These are phyloP conservation scores for Drosophila acutilabella DNA, from an alignment of 2,888 invertebrate genomes.

Conservation along the genomic window DNA sequence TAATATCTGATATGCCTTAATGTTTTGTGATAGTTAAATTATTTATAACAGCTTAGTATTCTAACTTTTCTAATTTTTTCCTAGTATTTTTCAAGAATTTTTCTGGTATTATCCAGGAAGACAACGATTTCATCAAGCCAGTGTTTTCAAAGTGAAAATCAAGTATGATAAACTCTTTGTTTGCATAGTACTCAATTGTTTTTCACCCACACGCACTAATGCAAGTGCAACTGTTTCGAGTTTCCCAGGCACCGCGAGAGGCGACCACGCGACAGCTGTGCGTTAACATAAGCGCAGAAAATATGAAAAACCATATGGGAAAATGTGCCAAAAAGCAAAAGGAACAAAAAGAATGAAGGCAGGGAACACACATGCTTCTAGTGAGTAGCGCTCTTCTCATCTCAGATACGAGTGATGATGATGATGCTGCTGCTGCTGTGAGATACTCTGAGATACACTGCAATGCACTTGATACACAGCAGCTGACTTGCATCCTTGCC, in stretches of 20 bases:
- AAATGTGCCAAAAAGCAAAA: conserved; percentile 69
- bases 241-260: conserved; percentile 52
- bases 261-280: conserved; percentile 71
- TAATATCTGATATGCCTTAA: no score
- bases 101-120: neutral
- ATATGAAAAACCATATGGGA: conserved; percentile 70
- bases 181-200: neutral
- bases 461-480: conserved; percentile 25
- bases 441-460: conserved; percentile 65
- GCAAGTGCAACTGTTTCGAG: conserved; percentile 55
- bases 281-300: conserved; percentile 26
- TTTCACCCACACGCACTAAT: conserved; percentile 25
- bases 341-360: conserved; percentile 12
- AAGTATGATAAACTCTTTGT: neutral
- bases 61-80: neutral
- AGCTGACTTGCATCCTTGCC: conserved; percentile 77
- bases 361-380: conserved; percentile 60
- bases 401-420: conserved; percentile 24
- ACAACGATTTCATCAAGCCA: neutral
- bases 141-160: conserved; percentile 2
- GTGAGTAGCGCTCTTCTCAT: conserved; percentile 28
- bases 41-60: neutral
- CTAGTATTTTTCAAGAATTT: neutral
- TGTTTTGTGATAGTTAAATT: no score
- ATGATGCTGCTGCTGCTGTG: conserved; percentile 13